phyloP scores from a whole-genome alignment of 2,888 invertebrate genomes.

The Hirtodrosophila duncani region DNA sequence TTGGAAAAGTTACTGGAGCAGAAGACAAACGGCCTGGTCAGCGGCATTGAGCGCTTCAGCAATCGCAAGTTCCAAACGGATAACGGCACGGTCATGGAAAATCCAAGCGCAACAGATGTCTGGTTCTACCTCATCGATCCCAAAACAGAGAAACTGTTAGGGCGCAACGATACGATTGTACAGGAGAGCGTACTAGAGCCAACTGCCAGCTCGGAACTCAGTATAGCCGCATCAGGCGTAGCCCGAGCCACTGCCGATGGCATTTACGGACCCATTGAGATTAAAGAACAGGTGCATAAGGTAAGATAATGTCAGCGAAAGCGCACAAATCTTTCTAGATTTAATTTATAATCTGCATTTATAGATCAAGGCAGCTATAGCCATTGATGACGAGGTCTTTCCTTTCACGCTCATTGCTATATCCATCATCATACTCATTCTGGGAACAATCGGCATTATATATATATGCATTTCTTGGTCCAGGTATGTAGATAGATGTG shows the following conservation, averaged over 20 bases:
- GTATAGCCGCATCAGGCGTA: slow-evolving; percentile 83
- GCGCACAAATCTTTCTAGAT: fast-evolving
- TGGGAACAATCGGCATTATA: slow-evolving; percentile 92
- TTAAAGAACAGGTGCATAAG: slow-evolving; percentile 76
- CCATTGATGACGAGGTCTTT: slow-evolving; percentile 85
- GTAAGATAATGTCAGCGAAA: slow-evolving; percentile 34
- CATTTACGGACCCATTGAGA: slow-evolving; percentile 80
- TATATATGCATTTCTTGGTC: slow-evolving; percentile 97
- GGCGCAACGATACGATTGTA: slow-evolving; percentile 85
- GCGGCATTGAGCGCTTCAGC: slow-evolving; percentile 91
- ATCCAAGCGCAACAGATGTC: slow-evolving; percentile 87
- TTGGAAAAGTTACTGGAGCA: slow-evolving; percentile 80
- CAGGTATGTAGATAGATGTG: slow-evolving; percentile 83
- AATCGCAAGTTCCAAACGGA: slow-evolving; percentile 85
- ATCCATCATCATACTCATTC: slow-evolving; percentile 91
- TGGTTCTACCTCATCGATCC: slow-evolving; percentile 94
- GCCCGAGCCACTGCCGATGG: slow-evolving; percentile 85
- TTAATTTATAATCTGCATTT: neutral
- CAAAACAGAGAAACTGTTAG: slow-evolving; percentile 84
- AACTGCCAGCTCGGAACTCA: slow-evolving; percentile 83
- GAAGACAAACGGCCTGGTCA: slow-evolving; percentile 83
- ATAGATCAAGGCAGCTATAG: slow-evolving; percentile 80
- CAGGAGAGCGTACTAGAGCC: slow-evolving; percentile 84
- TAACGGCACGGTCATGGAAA: slow-evolving; percentile 86
- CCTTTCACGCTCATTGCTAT: slow-evolving; percentile 93